Conservation (phyloP, 2,888 invertebrate genomes). For the Brachylomia viminalis region DNA sequence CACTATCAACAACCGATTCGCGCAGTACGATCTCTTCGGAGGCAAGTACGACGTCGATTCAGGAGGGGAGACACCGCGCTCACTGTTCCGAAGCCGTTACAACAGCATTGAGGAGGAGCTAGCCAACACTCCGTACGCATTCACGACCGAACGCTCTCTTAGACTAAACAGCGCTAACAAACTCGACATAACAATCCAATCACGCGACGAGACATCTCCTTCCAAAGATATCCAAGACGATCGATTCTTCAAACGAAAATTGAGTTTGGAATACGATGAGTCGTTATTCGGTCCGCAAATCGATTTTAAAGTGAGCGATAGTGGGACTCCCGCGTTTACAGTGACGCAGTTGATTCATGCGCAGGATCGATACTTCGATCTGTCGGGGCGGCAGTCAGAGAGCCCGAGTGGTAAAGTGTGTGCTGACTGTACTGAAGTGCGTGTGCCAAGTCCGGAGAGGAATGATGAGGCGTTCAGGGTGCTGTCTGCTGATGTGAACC, state of each 20-base stretch:
- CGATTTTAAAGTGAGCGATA: conserved; percentile 73
- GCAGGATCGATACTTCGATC: conserved; percentile 86
- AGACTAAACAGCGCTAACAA: conserved; percentile 74
- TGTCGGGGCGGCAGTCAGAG: conserved; percentile 76
- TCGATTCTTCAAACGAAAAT: conserved; percentile 79
- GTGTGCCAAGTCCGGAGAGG: conserved; percentile 72
- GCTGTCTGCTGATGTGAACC: conserved; percentile 72
- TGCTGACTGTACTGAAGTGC: conserved; percentile 73
- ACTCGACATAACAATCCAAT: conserved; percentile 82
- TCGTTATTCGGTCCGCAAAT: conserved; percentile 80
- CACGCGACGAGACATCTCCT: conserved; percentile 75
- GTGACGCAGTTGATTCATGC: conserved; percentile 87
- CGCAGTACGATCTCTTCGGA: conserved; percentile 86
- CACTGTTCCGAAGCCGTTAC: conserved; percentile 87
- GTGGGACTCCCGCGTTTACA: conserved; percentile 82
- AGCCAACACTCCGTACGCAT: conserved; percentile 89
- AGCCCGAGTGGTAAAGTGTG: conserved; percentile 68
- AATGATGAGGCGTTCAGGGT: conserved; percentile 79
- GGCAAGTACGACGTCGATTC: conserved; percentile 81
- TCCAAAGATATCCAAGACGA: conserved; percentile 85
- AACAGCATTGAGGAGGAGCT: conserved; percentile 88
- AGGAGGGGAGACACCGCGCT: conserved; percentile 78
- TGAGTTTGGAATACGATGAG: conserved; percentile 74
- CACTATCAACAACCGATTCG: conserved; percentile 86
- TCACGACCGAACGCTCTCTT: conserved; percentile 81